Evolutionary conservation across 2,113 vertebrate species (phyloP).

Genomic region (Grammatotria lemairii): DNA sequence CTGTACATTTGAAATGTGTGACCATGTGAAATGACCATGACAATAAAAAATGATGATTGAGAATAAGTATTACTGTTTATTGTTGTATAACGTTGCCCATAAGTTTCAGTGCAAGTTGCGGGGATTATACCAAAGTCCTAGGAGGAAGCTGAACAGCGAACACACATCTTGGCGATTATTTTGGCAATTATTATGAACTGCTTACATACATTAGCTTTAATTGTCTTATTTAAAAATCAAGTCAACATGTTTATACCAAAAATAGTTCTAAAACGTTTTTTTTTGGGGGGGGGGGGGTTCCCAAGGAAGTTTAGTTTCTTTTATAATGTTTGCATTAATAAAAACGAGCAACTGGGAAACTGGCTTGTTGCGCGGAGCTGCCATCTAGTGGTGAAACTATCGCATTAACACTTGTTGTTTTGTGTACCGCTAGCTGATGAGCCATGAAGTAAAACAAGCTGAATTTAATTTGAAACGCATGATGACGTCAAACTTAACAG

Average conservation of each 20-base stretch:
- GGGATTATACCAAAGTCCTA: neutral
- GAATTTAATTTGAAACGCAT: neutral
- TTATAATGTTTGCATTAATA: neutral
- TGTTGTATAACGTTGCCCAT: neutral
- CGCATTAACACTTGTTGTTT: neutral
- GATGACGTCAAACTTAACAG: neutral
- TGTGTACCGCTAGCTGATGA: neutral
- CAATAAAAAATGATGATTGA: neutral
- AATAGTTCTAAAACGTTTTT: neutral
- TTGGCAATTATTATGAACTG: neutral
- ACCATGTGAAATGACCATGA: neutral
- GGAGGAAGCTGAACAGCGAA: neutral
- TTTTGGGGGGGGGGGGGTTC: neutral
- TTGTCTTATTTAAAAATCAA: neutral
- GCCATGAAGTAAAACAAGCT: neutral
- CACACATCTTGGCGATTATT: neutral
- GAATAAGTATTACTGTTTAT: neutral
- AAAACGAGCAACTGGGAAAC: neutral
- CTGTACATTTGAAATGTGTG: neutral
- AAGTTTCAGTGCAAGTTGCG: neutral
- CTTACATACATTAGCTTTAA: neutral
- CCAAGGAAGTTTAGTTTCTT: neutral
- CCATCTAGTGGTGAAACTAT: conserved; percentile 3
- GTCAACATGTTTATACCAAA: neutral
- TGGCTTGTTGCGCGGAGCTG: neutral